Conservation (phyloP, 2,888 invertebrate species). For the Cyrtodaria siliqua region DNA sequence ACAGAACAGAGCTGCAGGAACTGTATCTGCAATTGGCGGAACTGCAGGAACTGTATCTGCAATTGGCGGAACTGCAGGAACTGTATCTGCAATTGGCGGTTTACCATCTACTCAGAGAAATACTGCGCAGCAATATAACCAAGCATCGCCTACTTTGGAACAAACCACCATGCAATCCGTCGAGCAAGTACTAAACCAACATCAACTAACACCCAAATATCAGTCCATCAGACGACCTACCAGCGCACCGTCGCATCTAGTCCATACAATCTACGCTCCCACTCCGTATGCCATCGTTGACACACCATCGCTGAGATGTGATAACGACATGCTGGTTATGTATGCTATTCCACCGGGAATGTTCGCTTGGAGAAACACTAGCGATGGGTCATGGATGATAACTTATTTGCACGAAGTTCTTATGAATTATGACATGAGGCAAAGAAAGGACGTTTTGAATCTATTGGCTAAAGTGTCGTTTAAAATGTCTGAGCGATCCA, state of each 20-base stretch:
- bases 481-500: constrained; percentile 39
- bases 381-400: constrained; percentile 61
- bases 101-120: no score
- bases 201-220: no score
- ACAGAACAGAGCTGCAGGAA: no score
- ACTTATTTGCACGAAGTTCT: constrained; percentile 48
- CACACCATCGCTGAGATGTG: constrained; percentile 48
- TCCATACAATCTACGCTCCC: constrained; percentile 2
- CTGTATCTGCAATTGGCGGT: not conserved
- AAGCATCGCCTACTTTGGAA: no score
- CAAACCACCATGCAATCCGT: no score
- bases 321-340: constrained; percentile 58
- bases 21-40: no score
- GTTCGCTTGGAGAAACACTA: constrained; percentile 57
- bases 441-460: constrained; percentile 39
- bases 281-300: constrained; percentile 33
- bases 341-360: constrained; percentile 57
- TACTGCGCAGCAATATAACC: no score
- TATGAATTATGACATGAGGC: constrained; percentile 40
- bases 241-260: no score
- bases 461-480: constrained; percentile 42
- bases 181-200: no score
- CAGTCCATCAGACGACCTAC: no score
- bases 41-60: no score
- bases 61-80: not conserved